Conservation (phyloP, 2,797 vertebrate species). For the Heteromormyrus szaboi region DNA sequence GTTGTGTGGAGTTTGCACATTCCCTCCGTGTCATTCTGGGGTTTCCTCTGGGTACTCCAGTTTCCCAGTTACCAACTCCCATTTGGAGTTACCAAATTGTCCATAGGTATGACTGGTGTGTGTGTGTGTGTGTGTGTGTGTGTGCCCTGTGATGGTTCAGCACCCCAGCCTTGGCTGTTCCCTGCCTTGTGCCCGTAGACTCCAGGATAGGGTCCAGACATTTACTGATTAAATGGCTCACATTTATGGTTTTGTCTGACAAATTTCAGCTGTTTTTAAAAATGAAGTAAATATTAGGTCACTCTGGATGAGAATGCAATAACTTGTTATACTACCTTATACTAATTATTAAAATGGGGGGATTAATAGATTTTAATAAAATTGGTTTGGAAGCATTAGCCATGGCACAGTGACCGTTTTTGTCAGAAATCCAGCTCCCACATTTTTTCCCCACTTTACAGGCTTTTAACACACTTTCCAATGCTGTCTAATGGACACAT, state of each 20-base stretch:
- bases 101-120: background rate
- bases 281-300: background rate
- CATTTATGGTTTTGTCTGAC: background rate
- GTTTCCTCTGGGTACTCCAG: background rate
- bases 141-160: background rate
- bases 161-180: background rate
- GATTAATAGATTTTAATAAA: background rate
- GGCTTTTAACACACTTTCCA: background rate
- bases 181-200: background rate
- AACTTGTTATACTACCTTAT: background rate
- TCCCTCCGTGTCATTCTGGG: background rate
- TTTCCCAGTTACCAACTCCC: background rate
- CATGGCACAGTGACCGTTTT: background rate
- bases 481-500: background rate
- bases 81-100: too few relatives aligned
- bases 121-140: background rate
- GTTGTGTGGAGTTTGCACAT: background rate
- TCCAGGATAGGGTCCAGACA: background rate
- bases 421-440: background rate
- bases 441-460: background rate
- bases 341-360: background rate
- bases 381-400: background rate
- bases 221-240: background rate
- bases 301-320: background rate
- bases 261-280: background rate